A percentile compares a stretch with the other conserved stretches of the same genome.
These are phyloP conservation scores for Holocentrus rufus DNA, from an alignment of 2,797 vertebrate species.

Conservation along the genomic window DNA sequence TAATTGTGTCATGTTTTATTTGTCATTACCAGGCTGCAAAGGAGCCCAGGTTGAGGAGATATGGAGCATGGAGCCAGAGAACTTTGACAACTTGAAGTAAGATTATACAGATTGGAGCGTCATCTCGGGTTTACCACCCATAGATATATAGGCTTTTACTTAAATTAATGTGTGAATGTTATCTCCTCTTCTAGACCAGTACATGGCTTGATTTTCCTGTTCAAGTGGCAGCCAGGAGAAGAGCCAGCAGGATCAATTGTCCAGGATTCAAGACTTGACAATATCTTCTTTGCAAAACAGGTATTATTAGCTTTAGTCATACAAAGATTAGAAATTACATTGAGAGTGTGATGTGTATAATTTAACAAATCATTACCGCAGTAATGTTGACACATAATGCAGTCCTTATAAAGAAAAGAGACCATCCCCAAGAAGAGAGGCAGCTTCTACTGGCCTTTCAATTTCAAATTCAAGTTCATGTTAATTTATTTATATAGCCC, in stretches of 20 bases:
- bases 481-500: too few relatives aligned
- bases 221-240: constrained; percentile 99
- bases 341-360: too few relatives aligned
- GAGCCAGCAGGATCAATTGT: constrained; percentile 97
- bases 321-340: too few relatives aligned
- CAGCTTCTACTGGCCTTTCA: too few relatives aligned
- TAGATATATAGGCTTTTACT: not conserved
- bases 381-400: too few relatives aligned
- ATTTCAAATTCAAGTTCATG: too few relatives aligned
- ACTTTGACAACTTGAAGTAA: constrained; percentile 98
- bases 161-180: not conserved
- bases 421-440: too few relatives aligned
- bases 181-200: constrained; percentile 88
- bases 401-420: too few relatives aligned
- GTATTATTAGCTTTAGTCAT: constrained; percentile 62
- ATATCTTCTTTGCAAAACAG: constrained; percentile 99
- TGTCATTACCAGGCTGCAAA: constrained; percentile 86
- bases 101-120: not conserved
- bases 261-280: constrained; percentile 96
- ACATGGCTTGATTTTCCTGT: constrained; percentile 97
- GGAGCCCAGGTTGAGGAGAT: constrained; percentile 99
- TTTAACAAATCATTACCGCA: too few relatives aligned
- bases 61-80: constrained; percentile 98
- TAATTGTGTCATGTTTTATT: not conserved
- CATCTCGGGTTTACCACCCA: not conserved